Evolutionary conservation across 2,113 vertebrate genomes (phyloP).

Genomic region (Cephalopholis sonnerati): DNA sequence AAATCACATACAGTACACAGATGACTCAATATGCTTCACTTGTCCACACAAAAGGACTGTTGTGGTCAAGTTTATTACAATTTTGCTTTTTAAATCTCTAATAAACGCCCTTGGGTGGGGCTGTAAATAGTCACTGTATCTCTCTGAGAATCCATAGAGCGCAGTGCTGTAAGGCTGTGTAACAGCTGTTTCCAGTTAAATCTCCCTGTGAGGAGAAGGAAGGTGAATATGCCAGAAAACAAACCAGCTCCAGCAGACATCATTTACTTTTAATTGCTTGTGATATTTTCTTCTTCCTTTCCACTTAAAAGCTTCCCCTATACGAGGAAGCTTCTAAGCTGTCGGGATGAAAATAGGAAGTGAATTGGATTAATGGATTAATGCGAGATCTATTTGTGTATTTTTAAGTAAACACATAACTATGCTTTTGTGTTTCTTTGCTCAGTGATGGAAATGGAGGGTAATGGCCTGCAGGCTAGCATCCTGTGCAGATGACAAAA

Average conservation of each 20-base stretch:
- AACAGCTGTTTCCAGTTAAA: slow-evolving; percentile 64
- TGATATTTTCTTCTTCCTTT: slow-evolving; percentile 40
- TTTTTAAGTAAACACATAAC: background rate
- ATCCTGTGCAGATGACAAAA: background rate
- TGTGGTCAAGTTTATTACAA: background rate
- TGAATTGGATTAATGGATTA: background rate
- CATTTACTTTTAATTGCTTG: slow-evolving; percentile 40
- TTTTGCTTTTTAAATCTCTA: background rate
- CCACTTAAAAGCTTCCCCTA: slow-evolving; percentile 2
- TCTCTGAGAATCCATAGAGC: background rate
- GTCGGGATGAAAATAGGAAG: background rate
- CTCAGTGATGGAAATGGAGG: background rate
- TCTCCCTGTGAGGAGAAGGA: slow-evolving; percentile 36
- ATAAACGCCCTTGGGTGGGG: background rate
- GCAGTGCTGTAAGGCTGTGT: background rate
- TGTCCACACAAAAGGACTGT: background rate
- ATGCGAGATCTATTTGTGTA: background rate
- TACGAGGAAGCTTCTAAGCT: slow-evolving; percentile 3
- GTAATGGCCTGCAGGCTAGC: background rate
- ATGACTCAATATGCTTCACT: background rate
- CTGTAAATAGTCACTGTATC: background rate
- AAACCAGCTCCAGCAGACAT: slow-evolving; percentile 44
- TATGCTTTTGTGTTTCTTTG: background rate
- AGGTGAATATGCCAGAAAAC: slow-evolving; percentile 38
- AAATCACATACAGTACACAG: background rate